A percentile compares a stretch with the other conserved stretches of the same genome.
phyloP scores from a whole-genome alignment of 2,113 vertebrate species.

The Grammomys surdaster region DNA sequence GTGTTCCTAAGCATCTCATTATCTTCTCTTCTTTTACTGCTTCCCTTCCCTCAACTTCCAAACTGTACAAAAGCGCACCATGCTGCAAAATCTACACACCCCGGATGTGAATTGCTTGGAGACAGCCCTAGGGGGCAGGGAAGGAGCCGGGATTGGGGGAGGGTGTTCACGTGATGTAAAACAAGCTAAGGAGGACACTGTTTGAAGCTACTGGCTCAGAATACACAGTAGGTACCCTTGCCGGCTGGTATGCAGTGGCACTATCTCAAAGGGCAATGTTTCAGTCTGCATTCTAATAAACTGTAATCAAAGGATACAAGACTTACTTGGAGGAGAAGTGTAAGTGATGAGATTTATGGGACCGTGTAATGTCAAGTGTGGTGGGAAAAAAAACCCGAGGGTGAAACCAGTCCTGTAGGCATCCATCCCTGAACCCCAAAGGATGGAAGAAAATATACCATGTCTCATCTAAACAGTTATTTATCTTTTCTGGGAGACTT shows the following conservation, averaged over 20 bases:
- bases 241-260: not conserved
- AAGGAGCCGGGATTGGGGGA: not conserved
- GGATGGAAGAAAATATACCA: not conserved
- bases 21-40: not conserved
- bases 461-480: not conserved
- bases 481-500: not conserved
- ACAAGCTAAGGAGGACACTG: constrained; percentile 62
- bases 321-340: constrained; percentile 44
- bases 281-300: constrained; percentile 72
- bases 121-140: not conserved
- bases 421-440: not conserved
- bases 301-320: constrained; percentile 63
- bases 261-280: not conserved
- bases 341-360: constrained; percentile 53
- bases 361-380: constrained; percentile 63
- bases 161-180: not conserved
- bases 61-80: constrained; percentile 34
- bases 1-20: not conserved
- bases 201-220: constrained; percentile 66
- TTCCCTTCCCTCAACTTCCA: not conserved
- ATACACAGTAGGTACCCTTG: not conserved
- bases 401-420: not conserved
- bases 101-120: not conserved
- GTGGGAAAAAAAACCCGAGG: constrained; percentile 53
- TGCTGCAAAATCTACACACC: constrained; percentile 58